Evolutionary conservation across 53 echinoderm and acorn worm genomes (phyloP), one percentile per base, ranked within the genome.

Genomic region (Apostichopus leukothele): DNA sequence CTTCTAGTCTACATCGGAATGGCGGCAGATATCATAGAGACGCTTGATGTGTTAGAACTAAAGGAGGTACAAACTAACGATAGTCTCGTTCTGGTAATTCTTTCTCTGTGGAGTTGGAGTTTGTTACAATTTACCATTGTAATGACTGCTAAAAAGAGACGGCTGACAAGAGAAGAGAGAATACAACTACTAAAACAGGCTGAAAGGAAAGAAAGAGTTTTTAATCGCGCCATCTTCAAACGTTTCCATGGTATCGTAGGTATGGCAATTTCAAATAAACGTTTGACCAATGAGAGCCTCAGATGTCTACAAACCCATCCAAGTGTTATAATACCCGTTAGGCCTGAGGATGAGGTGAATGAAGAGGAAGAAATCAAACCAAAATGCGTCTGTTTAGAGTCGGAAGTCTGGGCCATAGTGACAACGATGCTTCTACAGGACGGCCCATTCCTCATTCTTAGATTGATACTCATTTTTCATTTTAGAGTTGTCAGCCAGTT

Each of bases 1-100:
- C 91, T 97, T 8, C 84, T 97, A 23, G 97, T 94, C 51, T 97
- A 97, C 89, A 94, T 97, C 22, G 97, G 92, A 39, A 93, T 94
- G 23, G 97, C 97, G 18, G 95, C 97, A 4, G 97, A 97, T 60
- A 97, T 97, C 86, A 95, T 97, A 50, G 97, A 97, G 85, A 91
- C 95, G 74, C 92, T 97, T 23, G 97, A 97, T 75, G 92, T 90
- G 74, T 93, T 95, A 25, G 94, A 95, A 19, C 86, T 94, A 54
- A 91, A 91, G 6, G 90, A 80, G 10, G 92, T 95, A 9, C 94
- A 89, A 61, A 92, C 91, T 75, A 91, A 94, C 66, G 77, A 74
- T 1, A 75, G 91, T 16, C 90, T 97, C 52, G 92, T 97, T 55
- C 78, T 91, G 53, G 94, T 94, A 10, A 90, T 95, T 9, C 90